Evolutionary conservation across 1,140 invertebrate species (phyloP).

Genomic region (Streblospio benedicti): DNA sequence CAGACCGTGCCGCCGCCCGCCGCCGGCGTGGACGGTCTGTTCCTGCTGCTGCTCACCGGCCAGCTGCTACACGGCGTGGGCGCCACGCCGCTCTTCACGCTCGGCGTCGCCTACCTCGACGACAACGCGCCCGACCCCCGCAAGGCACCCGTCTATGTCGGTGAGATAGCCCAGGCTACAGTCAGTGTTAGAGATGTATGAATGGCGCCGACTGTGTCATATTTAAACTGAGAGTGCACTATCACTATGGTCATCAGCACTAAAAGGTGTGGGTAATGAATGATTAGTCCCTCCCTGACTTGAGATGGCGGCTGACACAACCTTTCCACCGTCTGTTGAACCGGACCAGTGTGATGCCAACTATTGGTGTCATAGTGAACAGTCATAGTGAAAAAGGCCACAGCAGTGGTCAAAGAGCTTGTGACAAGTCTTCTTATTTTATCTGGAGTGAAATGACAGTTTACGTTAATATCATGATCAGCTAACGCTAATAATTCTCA

Average conservation of each 20-base stretch:
- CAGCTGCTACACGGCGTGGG: conserved; percentile 84
- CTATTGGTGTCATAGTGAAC: too few species aligned
- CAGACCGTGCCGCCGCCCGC: conserved; percentile 24
- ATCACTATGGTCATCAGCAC: too few species aligned
- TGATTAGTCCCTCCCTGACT: too few species aligned
- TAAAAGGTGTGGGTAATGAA: too few species aligned
- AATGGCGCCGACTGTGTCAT: too few species aligned
- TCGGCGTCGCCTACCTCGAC: conserved; percentile 41
- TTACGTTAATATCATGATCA: not conserved
- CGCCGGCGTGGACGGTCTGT: conserved; percentile 50
- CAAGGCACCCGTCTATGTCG: conserved; percentile 47
- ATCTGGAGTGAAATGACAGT: not conserved
- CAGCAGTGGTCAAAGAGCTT: too few species aligned
- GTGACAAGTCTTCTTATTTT: not conserved
- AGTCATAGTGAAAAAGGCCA: too few species aligned
- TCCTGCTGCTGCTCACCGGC: conserved; percentile 69
- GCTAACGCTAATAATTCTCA: not conserved
- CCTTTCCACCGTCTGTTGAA: too few species aligned
- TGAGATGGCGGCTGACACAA: too few species aligned
- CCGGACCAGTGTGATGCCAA: too few species aligned
- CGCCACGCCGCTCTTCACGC: conserved; percentile 62
- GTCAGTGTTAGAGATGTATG: too few species aligned
- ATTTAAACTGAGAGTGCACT: too few species aligned
- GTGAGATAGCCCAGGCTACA: conserved; percentile 58
- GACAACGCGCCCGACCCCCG: conserved; percentile 32